A percentile compares a stretch with the other conserved stretches of the same genome.
These are phyloP conservation scores for Chrysina gloriosa DNA, from an alignment of 2,888 invertebrate species.

Conservation along the genomic window DNA sequence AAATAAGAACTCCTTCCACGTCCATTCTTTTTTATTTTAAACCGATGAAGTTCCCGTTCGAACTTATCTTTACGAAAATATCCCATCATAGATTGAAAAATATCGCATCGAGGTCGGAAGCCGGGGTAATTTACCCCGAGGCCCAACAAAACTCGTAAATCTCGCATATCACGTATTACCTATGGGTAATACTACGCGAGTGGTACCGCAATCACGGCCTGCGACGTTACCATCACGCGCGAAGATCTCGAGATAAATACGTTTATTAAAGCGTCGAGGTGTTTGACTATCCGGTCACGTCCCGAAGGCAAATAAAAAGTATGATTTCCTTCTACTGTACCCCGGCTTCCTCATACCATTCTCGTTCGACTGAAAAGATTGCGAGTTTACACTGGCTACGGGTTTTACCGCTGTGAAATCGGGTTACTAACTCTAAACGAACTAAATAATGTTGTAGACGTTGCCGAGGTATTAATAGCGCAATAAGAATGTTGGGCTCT, in stretches of 20 bases:
- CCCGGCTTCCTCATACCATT: too few relatives aligned
- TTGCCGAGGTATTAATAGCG: too few relatives aligned
- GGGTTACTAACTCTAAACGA: too few relatives aligned
- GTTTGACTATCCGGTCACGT: neutral
- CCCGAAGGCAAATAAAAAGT: neutral
- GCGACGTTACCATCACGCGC: neutral
- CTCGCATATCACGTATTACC: slow-evolving; percentile 1
- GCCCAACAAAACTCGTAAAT: neutral
- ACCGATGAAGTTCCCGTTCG: neutral
- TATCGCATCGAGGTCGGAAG: neutral
- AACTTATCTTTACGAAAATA: neutral
- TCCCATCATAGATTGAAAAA: neutral
- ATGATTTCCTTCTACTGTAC: neutral
- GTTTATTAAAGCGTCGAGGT: neutral
- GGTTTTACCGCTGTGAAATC: too few relatives aligned
- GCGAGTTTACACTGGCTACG: too few relatives aligned
- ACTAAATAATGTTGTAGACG: too few relatives aligned
- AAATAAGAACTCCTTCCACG: neutral
- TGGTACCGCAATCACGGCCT: neutral
- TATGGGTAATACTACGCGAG: neutral
- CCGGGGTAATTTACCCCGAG: neutral
- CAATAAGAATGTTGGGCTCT: too few relatives aligned
- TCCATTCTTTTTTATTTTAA: neutral
- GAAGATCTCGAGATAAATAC: slow-evolving; percentile 7
- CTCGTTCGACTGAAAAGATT: too few relatives aligned